Percentiles rank a stretch among this genome's conserved stretches.
These are phyloP conservation scores for Perizoma affinitatum DNA, from an alignment of 2,888 invertebrate species.

Conservation along the genomic window DNA sequence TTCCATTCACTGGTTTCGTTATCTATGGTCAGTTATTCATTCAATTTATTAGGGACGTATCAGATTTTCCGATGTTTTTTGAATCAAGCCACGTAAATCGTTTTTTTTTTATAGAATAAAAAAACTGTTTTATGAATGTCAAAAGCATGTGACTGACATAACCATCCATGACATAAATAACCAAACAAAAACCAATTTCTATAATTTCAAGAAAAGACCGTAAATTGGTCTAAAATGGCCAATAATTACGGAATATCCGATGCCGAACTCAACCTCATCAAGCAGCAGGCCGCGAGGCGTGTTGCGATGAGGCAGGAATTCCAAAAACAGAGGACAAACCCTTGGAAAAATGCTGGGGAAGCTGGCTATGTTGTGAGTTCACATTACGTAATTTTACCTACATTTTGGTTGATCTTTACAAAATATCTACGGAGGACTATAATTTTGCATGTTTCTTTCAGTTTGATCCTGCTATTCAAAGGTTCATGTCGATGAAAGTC, in stretches of 20 bases:
- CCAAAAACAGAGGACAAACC: constrained; percentile 88
- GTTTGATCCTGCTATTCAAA: constrained; percentile 92
- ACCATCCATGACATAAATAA: background rate
- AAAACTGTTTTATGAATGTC: background rate
- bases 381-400: constrained; percentile 69
- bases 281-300: constrained; percentile 86
- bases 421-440: background rate
- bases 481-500: constrained; percentile 89
- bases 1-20: constrained; percentile 45
- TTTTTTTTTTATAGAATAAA: background rate
- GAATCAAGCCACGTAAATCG: constrained; percentile 1
- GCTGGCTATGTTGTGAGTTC: constrained; percentile 89
- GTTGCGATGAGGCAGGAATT: constrained; percentile 87
- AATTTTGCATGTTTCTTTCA: constrained; percentile 68
- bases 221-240: constrained; percentile 59
- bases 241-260: constrained; percentile 82
- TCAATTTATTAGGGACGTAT: constrained; percentile 35
- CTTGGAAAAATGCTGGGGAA: constrained; percentile 87
- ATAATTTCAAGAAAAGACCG: background rate
- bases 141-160: background rate
- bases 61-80: background rate
- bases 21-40: constrained; percentile 42
- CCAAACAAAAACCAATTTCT: background rate
- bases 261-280: constrained; percentile 77
- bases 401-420: background rate